Evolutionary conservation across 2,888 invertebrate species (phyloP).

Genomic region (Caenorhabditis macrosperma): DNA sequence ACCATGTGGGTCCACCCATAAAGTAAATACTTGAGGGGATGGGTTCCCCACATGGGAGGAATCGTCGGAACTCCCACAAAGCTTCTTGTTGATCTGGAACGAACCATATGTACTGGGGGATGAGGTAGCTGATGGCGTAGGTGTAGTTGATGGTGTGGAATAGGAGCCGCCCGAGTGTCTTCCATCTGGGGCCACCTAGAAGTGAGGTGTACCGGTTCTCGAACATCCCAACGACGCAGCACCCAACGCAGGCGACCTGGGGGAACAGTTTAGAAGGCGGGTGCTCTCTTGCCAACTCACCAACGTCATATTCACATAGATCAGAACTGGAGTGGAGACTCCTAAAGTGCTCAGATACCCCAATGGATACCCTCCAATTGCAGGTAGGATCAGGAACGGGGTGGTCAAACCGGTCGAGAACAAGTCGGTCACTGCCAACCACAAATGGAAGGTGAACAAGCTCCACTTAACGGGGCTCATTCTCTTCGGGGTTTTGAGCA

Average conservation of each 20-base stretch:
- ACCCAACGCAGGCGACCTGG: not conserved
- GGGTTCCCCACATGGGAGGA: not conserved
- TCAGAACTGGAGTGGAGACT: not conserved
- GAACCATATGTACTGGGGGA: not conserved
- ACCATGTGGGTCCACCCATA: not conserved
- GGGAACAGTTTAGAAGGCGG: too few species aligned
- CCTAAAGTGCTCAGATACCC: not conserved
- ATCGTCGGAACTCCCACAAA: not conserved
- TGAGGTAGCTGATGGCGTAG: not conserved
- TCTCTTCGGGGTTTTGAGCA: constrained; percentile 1
- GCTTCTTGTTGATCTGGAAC: not conserved
- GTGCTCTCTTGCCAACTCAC: not conserved
- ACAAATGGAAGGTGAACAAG: not conserved
- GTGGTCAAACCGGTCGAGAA: not conserved
- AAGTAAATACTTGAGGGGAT: not conserved
- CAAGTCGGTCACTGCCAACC: not conserved
- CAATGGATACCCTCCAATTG: not conserved
- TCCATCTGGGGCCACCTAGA: not conserved
- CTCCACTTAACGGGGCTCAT: constrained; percentile 7
- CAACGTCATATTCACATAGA: too few species aligned
- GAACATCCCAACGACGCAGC: not conserved
- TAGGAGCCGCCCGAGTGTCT: not conserved
- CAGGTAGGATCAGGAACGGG: not conserved
- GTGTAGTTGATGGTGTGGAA: not conserved
- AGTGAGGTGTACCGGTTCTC: not conserved